These are phyloP conservation scores for Odontamblyopus lacepedii DNA, from an alignment of 2,797 vertebrate genomes.

Conservation along the genomic window DNA sequence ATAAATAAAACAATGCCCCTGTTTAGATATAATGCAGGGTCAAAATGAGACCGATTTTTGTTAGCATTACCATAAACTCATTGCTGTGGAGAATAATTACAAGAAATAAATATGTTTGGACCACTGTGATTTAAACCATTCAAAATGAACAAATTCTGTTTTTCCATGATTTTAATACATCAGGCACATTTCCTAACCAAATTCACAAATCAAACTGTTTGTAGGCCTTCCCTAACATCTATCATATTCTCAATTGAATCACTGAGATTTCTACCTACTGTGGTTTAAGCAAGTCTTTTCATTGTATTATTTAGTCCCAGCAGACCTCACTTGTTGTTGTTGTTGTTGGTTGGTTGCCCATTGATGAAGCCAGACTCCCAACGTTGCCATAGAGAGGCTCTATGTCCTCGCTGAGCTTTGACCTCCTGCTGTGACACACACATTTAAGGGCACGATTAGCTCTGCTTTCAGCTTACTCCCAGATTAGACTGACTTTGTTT, in stretches of 20 bases:
- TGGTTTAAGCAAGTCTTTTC: background rate
- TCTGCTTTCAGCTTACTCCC: conserved; percentile 7
- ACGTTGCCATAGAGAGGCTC: conserved; percentile 71
- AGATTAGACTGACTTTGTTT: conserved; percentile 8
- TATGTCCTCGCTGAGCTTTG: conserved; percentile 60
- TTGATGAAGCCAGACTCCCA: conserved; percentile 78
- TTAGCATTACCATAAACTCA: too few relatives aligned
- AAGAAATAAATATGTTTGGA: too few relatives aligned
- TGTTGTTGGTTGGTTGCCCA: conserved; percentile 32
- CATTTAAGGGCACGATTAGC: conserved; percentile 39
- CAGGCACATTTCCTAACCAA: too few relatives aligned
- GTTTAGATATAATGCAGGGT: too few relatives aligned
- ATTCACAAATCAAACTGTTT: too few relatives aligned
- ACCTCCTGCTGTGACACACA: conserved; percentile 59
- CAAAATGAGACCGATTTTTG: too few relatives aligned
- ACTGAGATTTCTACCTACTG: background rate
- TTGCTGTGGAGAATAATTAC: too few relatives aligned
- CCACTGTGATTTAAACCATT: too few relatives aligned
- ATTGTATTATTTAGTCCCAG: background rate
- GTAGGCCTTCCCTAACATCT: background rate
- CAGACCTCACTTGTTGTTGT: conserved; percentile 46
- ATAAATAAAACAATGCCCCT: too few relatives aligned
- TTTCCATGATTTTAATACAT: too few relatives aligned
- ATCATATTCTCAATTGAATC: background rate
- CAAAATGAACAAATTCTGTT: too few relatives aligned